Conservation (phyloP, 2,888 invertebrate species). For the Luperina nickerlii region DNA sequence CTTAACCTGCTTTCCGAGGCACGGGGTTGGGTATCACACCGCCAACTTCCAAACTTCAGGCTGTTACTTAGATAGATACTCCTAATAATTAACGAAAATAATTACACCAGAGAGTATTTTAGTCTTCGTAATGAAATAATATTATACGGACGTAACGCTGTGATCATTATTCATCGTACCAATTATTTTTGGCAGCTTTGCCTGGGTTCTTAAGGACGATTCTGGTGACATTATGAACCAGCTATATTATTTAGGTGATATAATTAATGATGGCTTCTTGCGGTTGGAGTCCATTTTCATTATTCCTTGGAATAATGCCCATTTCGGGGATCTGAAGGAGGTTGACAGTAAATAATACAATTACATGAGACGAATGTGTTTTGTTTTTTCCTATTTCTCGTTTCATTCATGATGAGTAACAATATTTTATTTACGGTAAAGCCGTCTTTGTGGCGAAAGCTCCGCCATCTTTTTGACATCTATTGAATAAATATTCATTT, state of each 20-base stretch:
- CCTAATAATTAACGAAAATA: background rate
- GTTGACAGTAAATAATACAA: conserved; percentile 29
- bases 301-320: conserved; percentile 30
- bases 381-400: conserved; percentile 16
- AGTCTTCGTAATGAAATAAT: background rate
- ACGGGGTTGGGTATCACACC: too few species aligned
- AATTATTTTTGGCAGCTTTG: conserved; percentile 31
- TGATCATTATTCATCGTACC: background rate
- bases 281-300: conserved; percentile 22
- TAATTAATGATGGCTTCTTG: conserved; percentile 42
- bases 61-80: too few species aligned
- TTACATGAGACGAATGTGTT: conserved; percentile 2
- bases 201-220: conserved; percentile 1
- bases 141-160: background rate
- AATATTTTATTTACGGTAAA: background rate
- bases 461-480: background rate
- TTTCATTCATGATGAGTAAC: conserved; percentile 1
- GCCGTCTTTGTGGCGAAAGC: background rate
- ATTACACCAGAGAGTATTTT: background rate
- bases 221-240: conserved; percentile 26
- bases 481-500: too few species aligned
- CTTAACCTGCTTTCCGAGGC: too few species aligned
- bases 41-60: too few species aligned
- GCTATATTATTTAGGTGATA: conserved; percentile 39
- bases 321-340: conserved; percentile 28